Evolutionary conservation across 2,113 vertebrate species (phyloP).

Genomic region (Pipra filicauda): DNA sequence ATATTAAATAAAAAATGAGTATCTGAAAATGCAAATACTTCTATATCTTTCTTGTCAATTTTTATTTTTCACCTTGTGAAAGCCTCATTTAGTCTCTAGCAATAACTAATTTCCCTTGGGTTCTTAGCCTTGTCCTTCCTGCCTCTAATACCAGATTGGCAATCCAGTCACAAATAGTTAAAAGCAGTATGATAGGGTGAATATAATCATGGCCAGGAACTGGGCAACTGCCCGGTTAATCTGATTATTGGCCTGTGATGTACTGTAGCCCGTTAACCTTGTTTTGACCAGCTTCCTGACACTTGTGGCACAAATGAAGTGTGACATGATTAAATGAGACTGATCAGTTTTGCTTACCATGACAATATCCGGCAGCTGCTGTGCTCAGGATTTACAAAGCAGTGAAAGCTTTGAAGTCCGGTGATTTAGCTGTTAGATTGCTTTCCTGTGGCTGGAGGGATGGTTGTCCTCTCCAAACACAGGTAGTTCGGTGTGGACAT

Average conservation of each 20-base stretch:
- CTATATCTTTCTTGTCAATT: not conserved
- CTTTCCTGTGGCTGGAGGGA: not conserved
- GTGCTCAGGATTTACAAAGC: not conserved
- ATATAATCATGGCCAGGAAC: not conserved
- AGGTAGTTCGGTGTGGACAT: not conserved
- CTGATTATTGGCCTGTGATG: not conserved
- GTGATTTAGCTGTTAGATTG: not conserved
- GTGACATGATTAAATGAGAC: conserved; percentile 31
- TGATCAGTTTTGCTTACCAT: conserved; percentile 9
- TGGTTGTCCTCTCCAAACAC: not conserved
- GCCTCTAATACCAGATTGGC: not conserved
- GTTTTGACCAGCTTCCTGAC: conserved; percentile 26
- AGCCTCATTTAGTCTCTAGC: not conserved
- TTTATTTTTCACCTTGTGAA: not conserved
- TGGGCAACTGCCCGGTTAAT: not conserved
- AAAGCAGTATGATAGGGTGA: not conserved
- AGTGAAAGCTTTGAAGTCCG: not conserved
- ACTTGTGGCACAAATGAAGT: conserved; percentile 23
- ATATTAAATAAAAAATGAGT: not conserved
- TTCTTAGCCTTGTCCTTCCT: not conserved
- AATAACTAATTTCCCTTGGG: not conserved
- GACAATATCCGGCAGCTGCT: conserved; percentile 3
- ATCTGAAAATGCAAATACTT: not conserved
- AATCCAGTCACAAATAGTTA: not conserved
- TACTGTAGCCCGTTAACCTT: conserved; percentile 12